Conservation (phyloP, 2,888 invertebrate species). For the Leptinotarsa juncta region DNA sequence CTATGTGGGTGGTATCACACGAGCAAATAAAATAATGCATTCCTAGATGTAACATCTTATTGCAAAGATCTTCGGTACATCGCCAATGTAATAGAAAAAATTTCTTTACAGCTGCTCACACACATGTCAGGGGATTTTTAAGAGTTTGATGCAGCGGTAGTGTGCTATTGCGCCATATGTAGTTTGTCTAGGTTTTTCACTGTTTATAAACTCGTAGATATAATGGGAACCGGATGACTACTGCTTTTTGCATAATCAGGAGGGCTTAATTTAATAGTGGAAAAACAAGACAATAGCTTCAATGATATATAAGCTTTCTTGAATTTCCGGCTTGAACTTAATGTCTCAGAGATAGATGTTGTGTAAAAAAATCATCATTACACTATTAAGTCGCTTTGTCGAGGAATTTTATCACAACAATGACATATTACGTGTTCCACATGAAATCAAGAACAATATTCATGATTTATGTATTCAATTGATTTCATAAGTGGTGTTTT, state of each 20-base stretch:
- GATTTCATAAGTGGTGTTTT: no score
- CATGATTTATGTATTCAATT: no score
- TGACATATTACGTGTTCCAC: no score
- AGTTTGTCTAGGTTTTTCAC: slow-evolving; percentile 23
- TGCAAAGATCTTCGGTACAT: slow-evolving; percentile 23
- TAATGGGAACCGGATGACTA: slow-evolving; percentile 24
- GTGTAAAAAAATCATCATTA: no score
- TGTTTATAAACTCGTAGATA: slow-evolving; percentile 19
- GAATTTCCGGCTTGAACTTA: no score
- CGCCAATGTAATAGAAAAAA: slow-evolving; percentile 22
- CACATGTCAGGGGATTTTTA: slow-evolving; percentile 13
- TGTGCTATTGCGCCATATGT: slow-evolving; percentile 2
- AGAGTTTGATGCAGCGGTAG: slow-evolving; percentile 2
- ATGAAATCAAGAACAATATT: no score
- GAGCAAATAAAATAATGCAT: slow-evolving; percentile 22
- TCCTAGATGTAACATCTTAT: slow-evolving; percentile 14
- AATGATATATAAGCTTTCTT: no score
- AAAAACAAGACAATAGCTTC: neutral
- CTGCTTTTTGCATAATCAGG: slow-evolving; percentile 16
- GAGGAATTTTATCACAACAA: no score
- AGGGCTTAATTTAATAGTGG: neutral
- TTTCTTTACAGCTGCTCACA: slow-evolving; percentile 12
- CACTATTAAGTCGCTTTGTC: no score
- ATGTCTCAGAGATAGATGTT: no score
- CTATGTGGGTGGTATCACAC: slow-evolving; percentile 24